A percentile compares a stretch with the other conserved stretches of the same genome.
Evolutionary conservation across 2,888 invertebrate genomes (phyloP).

Genomic region (Netelia melanura): DNA sequence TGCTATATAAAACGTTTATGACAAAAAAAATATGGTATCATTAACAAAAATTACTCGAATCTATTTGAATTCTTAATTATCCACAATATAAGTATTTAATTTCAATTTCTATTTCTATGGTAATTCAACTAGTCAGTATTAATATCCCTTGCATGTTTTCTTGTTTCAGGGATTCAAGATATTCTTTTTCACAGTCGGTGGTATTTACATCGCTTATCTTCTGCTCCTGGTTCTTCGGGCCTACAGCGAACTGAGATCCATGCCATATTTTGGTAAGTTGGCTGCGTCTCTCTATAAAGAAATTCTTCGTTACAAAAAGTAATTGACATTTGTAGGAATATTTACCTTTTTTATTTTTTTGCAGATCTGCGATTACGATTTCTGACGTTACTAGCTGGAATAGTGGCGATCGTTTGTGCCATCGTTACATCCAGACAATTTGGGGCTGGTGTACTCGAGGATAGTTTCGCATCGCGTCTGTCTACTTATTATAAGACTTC

Average conservation of each 20-base stretch:
- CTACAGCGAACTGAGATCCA: constrained; percentile 96
- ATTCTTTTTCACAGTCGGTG: constrained; percentile 94
- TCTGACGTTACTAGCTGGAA: constrained; percentile 93
- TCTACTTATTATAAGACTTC: constrained; percentile 95
- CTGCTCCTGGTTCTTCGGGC: constrained; percentile 93
- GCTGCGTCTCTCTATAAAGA: not conserved
- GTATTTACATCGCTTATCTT: constrained; percentile 94
- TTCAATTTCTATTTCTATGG: not conserved
- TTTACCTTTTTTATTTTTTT: constrained; percentile 75
- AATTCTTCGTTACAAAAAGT: not conserved
- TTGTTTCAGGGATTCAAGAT: constrained; percentile 93
- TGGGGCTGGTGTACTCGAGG: constrained; percentile 95
- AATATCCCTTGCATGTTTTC: not conserved
- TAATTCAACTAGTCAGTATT: not conserved
- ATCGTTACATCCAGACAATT: constrained; percentile 93
- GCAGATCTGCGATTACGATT: constrained; percentile 96
- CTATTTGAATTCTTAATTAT: not conserved
- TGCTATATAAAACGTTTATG: too few relatives aligned
- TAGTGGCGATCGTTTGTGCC: constrained; percentile 91
- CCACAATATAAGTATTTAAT: not conserved
- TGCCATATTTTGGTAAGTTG: constrained; percentile 97
- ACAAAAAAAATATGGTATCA: not conserved
- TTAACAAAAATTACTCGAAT: not conserved
- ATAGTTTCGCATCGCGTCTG: constrained; percentile 96
- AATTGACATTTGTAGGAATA: not conserved